Percentiles rank a stretch among this genome's conserved stretches.
Evolutionary conservation across 2,888 invertebrate genomes (phyloP).

Genomic region (Druceiella hillmani): DNA sequence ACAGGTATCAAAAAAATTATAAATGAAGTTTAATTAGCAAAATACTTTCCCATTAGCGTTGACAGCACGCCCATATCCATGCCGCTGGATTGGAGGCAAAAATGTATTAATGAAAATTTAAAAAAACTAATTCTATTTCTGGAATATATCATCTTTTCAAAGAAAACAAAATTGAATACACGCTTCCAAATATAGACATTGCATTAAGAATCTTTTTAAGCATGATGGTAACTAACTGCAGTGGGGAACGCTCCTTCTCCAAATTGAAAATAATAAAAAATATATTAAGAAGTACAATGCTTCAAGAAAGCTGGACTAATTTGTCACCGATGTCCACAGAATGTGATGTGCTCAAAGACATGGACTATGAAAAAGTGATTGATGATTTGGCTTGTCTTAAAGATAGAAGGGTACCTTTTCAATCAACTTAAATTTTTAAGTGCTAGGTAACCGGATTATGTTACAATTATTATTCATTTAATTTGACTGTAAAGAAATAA

Average conservation of each 20-base stretch:
- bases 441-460: neutral
- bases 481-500: too few relatives aligned
- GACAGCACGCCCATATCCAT: too few relatives aligned
- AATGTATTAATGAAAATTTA: too few relatives aligned
- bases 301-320: conserved; percentile 16
- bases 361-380: conserved; percentile 20
- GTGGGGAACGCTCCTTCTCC: conserved; percentile 19
- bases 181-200: conserved; percentile 20
- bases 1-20: too few relatives aligned
- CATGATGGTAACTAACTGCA: conserved; percentile 19
- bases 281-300: conserved; percentile 19
- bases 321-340: conserved; percentile 3
- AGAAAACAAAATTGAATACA: conserved; percentile 11
- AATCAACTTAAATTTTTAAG: conserved; percentile 11
- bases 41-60: too few relatives aligned
- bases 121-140: too few relatives aligned
- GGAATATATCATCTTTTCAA: conserved; percentile 14
- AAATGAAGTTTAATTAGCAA: too few relatives aligned
- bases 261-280: conserved; percentile 20
- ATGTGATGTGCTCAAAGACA: conserved; percentile 12
- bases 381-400: conserved; percentile 19
- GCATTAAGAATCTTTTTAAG: conserved; percentile 17
- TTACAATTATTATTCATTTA: too few relatives aligned
- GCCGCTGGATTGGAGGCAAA: too few relatives aligned
- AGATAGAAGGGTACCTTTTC: conserved; percentile 12